These are phyloP conservation scores for Rhodophaea formosa DNA, from an alignment of 2,888 invertebrate species.

Conservation along the genomic window DNA sequence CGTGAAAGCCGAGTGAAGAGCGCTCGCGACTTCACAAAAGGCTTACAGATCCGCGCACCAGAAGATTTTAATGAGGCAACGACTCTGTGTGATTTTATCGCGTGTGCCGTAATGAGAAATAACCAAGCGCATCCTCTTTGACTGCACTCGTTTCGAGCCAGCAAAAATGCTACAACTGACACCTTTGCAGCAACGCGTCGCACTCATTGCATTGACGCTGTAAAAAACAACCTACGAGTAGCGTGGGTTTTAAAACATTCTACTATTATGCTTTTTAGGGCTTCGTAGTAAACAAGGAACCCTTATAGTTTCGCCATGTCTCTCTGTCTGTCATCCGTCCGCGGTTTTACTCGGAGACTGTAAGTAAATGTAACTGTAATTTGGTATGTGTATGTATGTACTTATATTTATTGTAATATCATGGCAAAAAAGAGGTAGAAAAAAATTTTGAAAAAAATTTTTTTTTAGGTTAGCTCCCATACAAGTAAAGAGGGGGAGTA, in stretches of 20 bases:
- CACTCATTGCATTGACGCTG: constrained; percentile 18
- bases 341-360: too few species aligned
- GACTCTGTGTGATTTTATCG: constrained; percentile 80
- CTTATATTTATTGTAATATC: too few species aligned
- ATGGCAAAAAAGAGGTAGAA: too few species aligned
- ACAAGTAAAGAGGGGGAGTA: too few species aligned
- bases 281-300: too few species aligned
- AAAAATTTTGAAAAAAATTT: too few species aligned
- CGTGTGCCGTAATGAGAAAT: constrained; percentile 79
- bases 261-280: neutral
- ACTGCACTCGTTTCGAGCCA: constrained; percentile 57
- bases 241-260: neutral
- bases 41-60: constrained; percentile 80
- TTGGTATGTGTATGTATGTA: too few species aligned
- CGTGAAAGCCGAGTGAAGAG: constrained; percentile 76
- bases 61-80: constrained; percentile 82
- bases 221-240: constrained; percentile 9
- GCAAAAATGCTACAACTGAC: constrained; percentile 63
- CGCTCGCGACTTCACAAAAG: constrained; percentile 73
- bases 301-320: too few species aligned
- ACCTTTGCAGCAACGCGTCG: constrained; percentile 32
- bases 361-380: too few species aligned
- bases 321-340: too few species aligned
- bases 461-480: too few species aligned
- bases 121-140: constrained; percentile 79